phyloP scores from a whole-genome alignment of 2,113 vertebrate genomes.

The Anhinga rufa region DNA sequence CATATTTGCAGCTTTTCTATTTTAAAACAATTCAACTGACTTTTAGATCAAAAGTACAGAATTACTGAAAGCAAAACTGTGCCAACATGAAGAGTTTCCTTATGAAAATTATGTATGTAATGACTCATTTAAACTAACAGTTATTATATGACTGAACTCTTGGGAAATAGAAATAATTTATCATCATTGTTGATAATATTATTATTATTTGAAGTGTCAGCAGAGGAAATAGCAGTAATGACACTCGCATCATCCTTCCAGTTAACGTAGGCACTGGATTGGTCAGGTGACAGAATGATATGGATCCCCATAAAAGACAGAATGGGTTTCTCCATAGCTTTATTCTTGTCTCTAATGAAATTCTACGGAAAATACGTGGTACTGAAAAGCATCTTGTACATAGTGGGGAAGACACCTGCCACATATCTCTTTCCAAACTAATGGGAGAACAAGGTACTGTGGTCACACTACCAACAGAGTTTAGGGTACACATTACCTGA shows the following conservation, averaged over 20 bases:
- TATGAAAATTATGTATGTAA: background rate
- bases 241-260: background rate
- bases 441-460: background rate
- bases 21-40: background rate
- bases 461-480: background rate
- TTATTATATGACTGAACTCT: background rate
- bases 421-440: background rate
- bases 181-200: background rate
- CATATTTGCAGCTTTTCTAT: background rate
- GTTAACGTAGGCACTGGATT: background rate
- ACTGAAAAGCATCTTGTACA: background rate
- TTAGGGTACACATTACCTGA: background rate
- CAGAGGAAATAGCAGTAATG: background rate
- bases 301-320: background rate
- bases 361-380: fast-evolving
- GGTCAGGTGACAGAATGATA: background rate
- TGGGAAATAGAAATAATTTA: background rate
- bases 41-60: background rate
- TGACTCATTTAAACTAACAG: background rate
- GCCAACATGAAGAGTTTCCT: background rate
- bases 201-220: background rate
- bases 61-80: background rate
- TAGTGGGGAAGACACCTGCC: background rate
- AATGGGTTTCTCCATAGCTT: background rate
- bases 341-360: background rate